Evolutionary conservation across 2,888 invertebrate species (phyloP).

Genomic region (Nephrocerus scutellatus): DNA sequence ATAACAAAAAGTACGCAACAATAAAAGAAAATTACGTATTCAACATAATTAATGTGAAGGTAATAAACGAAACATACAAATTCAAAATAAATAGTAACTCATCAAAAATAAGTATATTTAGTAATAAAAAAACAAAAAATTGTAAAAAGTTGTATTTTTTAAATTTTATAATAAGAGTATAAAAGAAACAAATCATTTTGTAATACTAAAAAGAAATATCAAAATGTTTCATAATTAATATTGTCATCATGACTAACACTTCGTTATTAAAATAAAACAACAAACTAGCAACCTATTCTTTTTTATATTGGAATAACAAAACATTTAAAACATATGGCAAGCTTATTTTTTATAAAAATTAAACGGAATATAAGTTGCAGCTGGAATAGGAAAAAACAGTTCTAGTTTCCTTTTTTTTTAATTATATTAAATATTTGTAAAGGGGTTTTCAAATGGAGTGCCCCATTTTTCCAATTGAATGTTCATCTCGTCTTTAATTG

Average conservation of each 20-base stretch:
- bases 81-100: not conserved
- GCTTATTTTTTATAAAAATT: constrained; percentile 17
- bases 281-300: constrained; percentile 3
- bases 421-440: too few relatives aligned
- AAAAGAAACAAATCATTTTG: constrained; percentile 6
- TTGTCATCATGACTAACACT: constrained; percentile 18
- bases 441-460: too few relatives aligned
- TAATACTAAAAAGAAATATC: constrained; percentile 5
- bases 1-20: constrained; percentile 6
- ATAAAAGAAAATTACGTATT: constrained; percentile 11
- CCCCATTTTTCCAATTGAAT: too few relatives aligned
- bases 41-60: constrained; percentile 1
- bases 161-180: constrained; percentile 26
- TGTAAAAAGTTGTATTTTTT: constrained; percentile 31
- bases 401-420: too few relatives aligned
- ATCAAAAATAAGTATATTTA: constrained; percentile 19
- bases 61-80: constrained; percentile 6
- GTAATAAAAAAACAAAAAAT: constrained; percentile 25
- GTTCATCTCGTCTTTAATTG: too few relatives aligned
- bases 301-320: constrained; percentile 4
- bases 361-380: too few relatives aligned
- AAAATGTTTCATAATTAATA: too few relatives aligned
- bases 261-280: too few relatives aligned
- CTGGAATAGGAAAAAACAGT: too few relatives aligned
- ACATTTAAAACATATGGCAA: constrained; percentile 15